These are phyloP conservation scores for Xanthia togata DNA, from an alignment of 2,888 invertebrate species.

Conservation along the genomic window DNA sequence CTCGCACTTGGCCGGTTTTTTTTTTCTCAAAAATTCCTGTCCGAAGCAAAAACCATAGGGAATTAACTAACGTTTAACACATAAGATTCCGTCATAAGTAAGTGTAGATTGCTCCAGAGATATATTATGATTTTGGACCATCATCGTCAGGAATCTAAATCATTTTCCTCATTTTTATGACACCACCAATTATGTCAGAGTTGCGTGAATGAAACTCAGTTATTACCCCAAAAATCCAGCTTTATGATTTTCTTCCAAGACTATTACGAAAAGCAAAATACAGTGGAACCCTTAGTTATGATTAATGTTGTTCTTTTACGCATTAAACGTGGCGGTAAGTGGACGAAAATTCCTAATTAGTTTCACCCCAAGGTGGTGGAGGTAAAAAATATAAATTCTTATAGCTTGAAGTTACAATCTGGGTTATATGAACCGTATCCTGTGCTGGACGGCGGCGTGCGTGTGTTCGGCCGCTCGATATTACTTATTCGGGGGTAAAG, in stretches of 20 bases:
- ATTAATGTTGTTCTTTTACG: slow-evolving; percentile 63
- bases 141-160: not conserved
- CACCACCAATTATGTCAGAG: slow-evolving; percentile 5
- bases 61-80: not conserved
- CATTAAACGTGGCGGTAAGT: slow-evolving; percentile 59
- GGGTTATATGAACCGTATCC: slow-evolving; percentile 78
- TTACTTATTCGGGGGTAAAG: slow-evolving; percentile 43
- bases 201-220: slow-evolving; percentile 34
- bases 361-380: slow-evolving; percentile 66
- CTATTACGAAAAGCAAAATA: slow-evolving; percentile 44
- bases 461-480: slow-evolving; percentile 67
- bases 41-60: not conserved
- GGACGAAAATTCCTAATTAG: slow-evolving; percentile 78
- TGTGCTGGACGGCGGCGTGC: slow-evolving; percentile 74
- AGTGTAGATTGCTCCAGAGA: not conserved
- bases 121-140: not conserved
- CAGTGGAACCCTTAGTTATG: slow-evolving; percentile 57
- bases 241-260: slow-evolving; percentile 34
- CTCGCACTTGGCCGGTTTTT: too few relatives aligned
- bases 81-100: not conserved
- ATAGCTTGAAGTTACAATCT: slow-evolving; percentile 73
- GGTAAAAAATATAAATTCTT: slow-evolving; percentile 70
- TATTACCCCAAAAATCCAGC: slow-evolving; percentile 6
- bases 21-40: not conserved
- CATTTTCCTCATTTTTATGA: not conserved